Evolutionary conservation across 1,140 invertebrate species (phyloP), one percentile per base, ranked within the genome.

Genomic region (Schlechtendalia chinensis): DNA sequence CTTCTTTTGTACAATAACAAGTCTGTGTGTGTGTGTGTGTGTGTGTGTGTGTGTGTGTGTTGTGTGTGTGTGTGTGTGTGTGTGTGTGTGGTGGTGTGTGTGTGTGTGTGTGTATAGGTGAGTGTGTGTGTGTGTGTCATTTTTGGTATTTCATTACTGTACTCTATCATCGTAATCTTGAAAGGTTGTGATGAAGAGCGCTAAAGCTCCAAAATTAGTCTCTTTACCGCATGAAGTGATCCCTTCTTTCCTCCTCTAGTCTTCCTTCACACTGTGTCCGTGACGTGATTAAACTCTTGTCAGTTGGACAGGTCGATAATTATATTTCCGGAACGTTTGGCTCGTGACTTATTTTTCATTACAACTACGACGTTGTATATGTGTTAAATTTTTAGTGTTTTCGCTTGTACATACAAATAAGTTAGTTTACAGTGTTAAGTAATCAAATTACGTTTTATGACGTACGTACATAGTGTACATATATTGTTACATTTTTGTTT

Each of bases 261-360:
- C 11, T 69, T 75, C 32, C 74, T 59, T 77, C 54, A 77, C 39
- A 77, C 32, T 59, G 39, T 77, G 74, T 47, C 54, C 56, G 75
- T 63, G 56, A 79, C 75, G 75, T 79, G 75, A 79, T 79, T 79
- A 79, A 79, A 79, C 75, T 79, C 75, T 45, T 79, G 75, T 79
- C 75, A 79, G 75, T 63, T 22, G 75, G 75, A 79, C 75, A 63
- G 75, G 75, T 58, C 58, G 75, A 79, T 79, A 79, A 79, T 79
- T 79, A 79, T 79, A 79, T 79, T 79, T 79, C 58, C 75, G 58
- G 75, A 61, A 79, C 75, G 75, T 63, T 79, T 79, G 75, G 58
- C 58, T 79, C 75, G 75, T 63, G 58, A 63, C 75, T 79, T 79
- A 50, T 79, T 79, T 79, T 79, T 77, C 74, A 77, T 56, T 56